Percentiles rank a stretch among this genome's conserved stretches.
These are phyloP conservation scores for Meteorus cinctellus DNA, from an alignment of 2,888 invertebrate genomes.

Conservation along the genomic window DNA sequence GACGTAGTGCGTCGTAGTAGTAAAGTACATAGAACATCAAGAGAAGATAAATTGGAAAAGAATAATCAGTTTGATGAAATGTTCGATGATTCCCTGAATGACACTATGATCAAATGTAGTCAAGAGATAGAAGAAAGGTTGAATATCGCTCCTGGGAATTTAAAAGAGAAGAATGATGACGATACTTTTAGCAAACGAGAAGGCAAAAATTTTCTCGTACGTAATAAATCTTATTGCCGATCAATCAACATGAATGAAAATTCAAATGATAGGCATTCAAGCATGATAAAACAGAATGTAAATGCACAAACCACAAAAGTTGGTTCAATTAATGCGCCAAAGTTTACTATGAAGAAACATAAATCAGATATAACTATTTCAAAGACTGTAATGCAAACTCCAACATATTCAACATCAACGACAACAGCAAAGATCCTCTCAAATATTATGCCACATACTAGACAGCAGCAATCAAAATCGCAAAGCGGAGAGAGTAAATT, in stretches of 20 bases:
- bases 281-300: constrained; percentile 14
- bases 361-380: neutral
- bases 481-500: neutral
- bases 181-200: neutral
- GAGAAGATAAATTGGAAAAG: neutral
- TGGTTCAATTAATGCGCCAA: neutral
- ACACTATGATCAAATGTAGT: constrained; percentile 63
- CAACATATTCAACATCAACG: constrained; percentile 26
- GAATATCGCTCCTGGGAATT: constrained; percentile 42
- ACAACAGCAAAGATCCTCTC: constrained; percentile 2
- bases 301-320: neutral
- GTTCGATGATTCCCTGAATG: constrained; percentile 61
- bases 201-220: neutral
- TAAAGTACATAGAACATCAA: neutral
- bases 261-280: neutral
- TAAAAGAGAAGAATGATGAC: neutral
- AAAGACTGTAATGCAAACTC: neutral
- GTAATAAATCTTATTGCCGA: neutral
- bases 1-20: constrained; percentile 4
- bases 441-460: neutral
- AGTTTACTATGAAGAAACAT: neutral
- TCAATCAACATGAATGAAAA: neutral
- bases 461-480: neutral
- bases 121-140: constrained; percentile 63
- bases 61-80: constrained; percentile 57